Evolutionary conservation across 2,888 invertebrate genomes (phyloP).

Genomic region (Dryobota labecula): DNA sequence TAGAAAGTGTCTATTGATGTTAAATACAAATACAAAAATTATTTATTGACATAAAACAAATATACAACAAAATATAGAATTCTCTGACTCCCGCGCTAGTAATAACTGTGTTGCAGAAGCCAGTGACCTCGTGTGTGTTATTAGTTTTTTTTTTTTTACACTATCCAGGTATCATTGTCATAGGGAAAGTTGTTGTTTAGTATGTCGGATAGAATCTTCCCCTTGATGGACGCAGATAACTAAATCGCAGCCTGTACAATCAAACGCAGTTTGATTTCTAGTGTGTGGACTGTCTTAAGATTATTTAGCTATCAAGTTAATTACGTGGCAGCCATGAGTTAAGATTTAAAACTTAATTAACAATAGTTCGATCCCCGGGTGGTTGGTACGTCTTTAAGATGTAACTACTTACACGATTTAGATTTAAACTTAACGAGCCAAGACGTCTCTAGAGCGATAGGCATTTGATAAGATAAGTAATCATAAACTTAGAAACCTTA

Average conservation of each 20-base stretch:
- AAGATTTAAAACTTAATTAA: slow-evolving; percentile 18
- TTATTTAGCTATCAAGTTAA: slow-evolving; percentile 10
- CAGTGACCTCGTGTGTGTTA: too few relatives aligned
- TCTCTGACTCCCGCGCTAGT: too few relatives aligned
- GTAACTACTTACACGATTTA: slow-evolving; percentile 26
- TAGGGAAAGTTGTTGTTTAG: background rate
- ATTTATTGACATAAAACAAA: too few relatives aligned
- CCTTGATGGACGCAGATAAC: background rate
- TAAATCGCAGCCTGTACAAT: background rate
- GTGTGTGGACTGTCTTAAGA: background rate
- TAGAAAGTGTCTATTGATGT: background rate
- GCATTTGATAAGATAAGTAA: slow-evolving; percentile 33
- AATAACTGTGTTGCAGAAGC: too few relatives aligned
- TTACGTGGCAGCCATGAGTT: background rate
- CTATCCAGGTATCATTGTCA: background rate
- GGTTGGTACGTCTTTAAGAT: slow-evolving; percentile 6
- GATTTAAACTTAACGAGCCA: slow-evolving; percentile 20
- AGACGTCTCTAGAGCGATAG: slow-evolving; percentile 14
- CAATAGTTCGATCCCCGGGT: slow-evolving; percentile 15
- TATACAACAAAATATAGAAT: too few relatives aligned
- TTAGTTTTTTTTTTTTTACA: too few relatives aligned
- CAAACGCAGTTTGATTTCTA: background rate
- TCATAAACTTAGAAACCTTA: slow-evolving; percentile 12
- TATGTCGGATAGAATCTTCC: background rate
- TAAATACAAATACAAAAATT: too few relatives aligned